These are phyloP conservation scores for Oophaga sylvatica DNA, from an alignment of 2,797 vertebrate genomes.

Conservation along the genomic window DNA sequence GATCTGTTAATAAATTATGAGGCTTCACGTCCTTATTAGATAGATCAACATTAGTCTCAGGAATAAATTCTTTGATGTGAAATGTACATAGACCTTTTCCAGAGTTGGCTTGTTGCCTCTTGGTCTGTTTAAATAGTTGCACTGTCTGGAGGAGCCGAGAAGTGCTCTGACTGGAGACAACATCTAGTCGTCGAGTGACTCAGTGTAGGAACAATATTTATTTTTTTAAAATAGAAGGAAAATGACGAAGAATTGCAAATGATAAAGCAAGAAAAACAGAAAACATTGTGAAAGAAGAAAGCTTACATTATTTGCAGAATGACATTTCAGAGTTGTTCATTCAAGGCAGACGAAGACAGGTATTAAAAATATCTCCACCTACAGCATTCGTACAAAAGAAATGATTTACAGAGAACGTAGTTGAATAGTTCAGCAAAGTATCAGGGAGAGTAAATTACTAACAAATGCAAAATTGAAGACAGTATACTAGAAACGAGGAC, in stretches of 20 bases:
- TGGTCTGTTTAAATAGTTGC: constrained; percentile 57
- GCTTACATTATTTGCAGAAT: constrained; percentile 31
- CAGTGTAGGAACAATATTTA: constrained; percentile 58
- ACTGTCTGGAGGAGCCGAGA: constrained; percentile 54
- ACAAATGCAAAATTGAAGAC: background rate
- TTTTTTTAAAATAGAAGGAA: constrained; percentile 55
- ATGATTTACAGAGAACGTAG: constrained; percentile 18
- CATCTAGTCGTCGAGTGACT: constrained; percentile 48
- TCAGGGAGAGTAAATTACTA: constrained; percentile 3
- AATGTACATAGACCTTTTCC: constrained; percentile 56
- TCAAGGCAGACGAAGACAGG: constrained; percentile 30
- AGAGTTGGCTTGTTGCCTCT: constrained; percentile 52
- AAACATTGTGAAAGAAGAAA: constrained; percentile 42
- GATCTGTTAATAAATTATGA: constrained; percentile 33
- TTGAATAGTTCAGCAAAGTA: constrained; percentile 47
- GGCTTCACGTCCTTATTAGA: constrained; percentile 1
- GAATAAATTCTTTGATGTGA: constrained; percentile 54
- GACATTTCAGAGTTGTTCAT: constrained; percentile 24
- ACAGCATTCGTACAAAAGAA: background rate
- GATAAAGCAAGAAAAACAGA: constrained; percentile 35
- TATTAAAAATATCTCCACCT: constrained; percentile 20
- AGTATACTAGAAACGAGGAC: background rate
- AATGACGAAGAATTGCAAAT: constrained; percentile 45
- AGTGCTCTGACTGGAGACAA: constrained; percentile 60
- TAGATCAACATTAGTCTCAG: constrained; percentile 35